Evolutionary conservation across 2,797 vertebrate genomes (phyloP).

Genomic region (Onychomys arenicola): DNA sequence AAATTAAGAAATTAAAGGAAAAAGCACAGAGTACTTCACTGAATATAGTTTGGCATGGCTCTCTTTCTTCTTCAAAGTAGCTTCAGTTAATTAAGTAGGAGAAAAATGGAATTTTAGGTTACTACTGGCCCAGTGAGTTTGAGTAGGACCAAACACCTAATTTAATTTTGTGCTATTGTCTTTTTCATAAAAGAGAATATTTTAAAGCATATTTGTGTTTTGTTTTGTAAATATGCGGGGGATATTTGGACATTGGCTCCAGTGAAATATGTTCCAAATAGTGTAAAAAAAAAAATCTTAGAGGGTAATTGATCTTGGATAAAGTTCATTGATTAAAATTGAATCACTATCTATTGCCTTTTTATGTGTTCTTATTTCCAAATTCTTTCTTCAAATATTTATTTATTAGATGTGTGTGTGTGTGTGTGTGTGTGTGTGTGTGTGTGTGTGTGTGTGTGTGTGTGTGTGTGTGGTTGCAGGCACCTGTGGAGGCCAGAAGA

Average conservation of each 20-base stretch:
- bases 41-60: neutral
- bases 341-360: neutral
- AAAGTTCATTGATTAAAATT: neutral
- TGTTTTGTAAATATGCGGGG: neutral
- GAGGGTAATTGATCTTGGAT: neutral
- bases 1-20: neutral
- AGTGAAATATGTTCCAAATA: neutral
- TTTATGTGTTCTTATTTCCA: neutral
- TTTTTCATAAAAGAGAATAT: neutral
- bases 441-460: neutral
- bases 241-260: neutral
- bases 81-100: neutral
- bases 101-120: neutral
- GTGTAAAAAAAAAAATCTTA: neutral
- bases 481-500: neutral
- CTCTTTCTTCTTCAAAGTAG: neutral
- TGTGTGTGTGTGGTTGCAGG: neutral
- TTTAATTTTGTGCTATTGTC: neutral
- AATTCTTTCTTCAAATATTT: neutral
- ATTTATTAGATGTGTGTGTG: neutral
- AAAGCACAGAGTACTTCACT: neutral
- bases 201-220: constrained; percentile 26
- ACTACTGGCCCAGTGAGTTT: neutral
- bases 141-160: neutral
- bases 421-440: neutral